Base-by-base conservation (phyloP, 2,888 invertebrate genomes). In the Meandrusa payeni region DNA sequence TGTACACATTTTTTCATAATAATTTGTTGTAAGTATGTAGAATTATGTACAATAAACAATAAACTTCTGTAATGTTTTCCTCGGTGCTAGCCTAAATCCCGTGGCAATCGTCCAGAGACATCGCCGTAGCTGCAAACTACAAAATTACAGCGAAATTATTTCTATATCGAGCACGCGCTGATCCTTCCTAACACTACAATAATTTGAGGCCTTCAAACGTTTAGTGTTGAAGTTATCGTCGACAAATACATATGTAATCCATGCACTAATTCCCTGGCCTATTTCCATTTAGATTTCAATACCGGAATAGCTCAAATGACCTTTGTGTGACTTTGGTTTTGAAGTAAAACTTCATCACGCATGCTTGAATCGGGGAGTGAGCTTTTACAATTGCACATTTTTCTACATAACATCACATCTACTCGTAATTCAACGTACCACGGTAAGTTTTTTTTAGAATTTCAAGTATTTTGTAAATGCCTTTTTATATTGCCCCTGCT, bases 271-370 rank as follows among this genome's bases (percentile, higher is more conserved):
- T 31, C 39, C 33, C 29, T 52, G 54, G 49, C 54, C 46, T 44
- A 41, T 34, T 46, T 59, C 54, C 55, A 59, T 51, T 41, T 50
- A 48, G 44, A 51, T 49, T 54, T 58, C 51, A 42, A 3, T 19
- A 29, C 36, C 32, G 4, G 10, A 34, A 29, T 11, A 34, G 23
- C 9, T 29, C 11, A 2, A 9, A 4, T 31, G 38, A 38, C 28
- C 29, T 39, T 23, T 39, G 15, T n/a, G 9, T 19, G 28, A 19
- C 7, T 27, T 36, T 36, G 10, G 9, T n/a, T n/a, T n/a, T n/a
- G n/a, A n/a, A n/a, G n/a, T n/a, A n/a, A n/a, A n/a, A n/a, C n/a
- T n/a, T n/a, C n/a, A n/a, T n/a, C n/a, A n/a, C n/a, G n/a, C n/a
- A n/a, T n/a, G n/a, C n/a, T n/a, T n/a, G n/a, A n/a, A n/a, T n/a